Evolutionary conservation across 1,140 invertebrate species (phyloP).

Genomic region (Vanessa atalanta): DNA sequence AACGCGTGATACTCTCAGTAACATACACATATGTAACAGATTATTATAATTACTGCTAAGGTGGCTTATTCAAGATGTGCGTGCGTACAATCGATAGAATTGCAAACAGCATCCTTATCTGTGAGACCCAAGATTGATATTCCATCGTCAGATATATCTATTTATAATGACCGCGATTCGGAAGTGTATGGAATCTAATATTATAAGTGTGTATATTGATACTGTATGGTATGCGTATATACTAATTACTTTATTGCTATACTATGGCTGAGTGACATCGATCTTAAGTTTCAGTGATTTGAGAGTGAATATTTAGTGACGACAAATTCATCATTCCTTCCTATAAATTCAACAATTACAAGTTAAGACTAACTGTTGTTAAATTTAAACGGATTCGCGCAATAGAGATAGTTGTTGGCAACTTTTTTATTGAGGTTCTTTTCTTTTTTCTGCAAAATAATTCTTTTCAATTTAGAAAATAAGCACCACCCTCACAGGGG

Average conservation of each 20-base stretch:
- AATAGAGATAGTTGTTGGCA: constrained; percentile 1
- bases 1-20: constrained; percentile 14
- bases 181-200: constrained; percentile 31
- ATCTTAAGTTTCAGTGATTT: background rate
- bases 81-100: constrained; percentile 14
- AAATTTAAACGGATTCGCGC: background rate
- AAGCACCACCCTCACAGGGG: constrained; percentile 63
- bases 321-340: no score
- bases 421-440: background rate
- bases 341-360: no score
- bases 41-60: constrained; percentile 41
- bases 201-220: constrained; percentile 22
- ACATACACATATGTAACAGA: constrained; percentile 38
- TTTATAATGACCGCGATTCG: constrained; percentile 33
- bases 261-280: constrained; percentile 11
- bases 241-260: constrained; percentile 17
- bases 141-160: constrained; percentile 5
- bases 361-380: background rate
- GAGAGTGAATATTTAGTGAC: no score
- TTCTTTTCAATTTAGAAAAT: constrained; percentile 56
- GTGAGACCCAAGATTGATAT: constrained; percentile 10
- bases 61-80: constrained; percentile 38
- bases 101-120: constrained; percentile 18
- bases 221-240: constrained; percentile 19
- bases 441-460: constrained; percentile 30